A percentile compares a stretch with the other conserved stretches of the same genome.
These are phyloP conservation scores for Plotosus lineatus DNA, from an alignment of 2,113 vertebrate genomes.

Conservation along the genomic window DNA sequence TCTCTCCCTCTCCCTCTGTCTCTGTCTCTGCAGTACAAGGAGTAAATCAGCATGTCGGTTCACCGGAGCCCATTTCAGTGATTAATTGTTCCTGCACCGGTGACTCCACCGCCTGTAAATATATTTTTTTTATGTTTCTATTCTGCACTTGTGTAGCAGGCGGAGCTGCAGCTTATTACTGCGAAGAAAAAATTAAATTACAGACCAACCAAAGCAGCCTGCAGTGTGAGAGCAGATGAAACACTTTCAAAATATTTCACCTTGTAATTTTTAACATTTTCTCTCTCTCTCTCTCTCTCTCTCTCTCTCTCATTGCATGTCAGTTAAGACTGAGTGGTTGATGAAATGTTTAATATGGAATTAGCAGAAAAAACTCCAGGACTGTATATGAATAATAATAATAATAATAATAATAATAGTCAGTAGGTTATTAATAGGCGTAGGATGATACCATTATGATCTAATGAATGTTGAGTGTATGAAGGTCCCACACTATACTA, in stretches of 20 bases:
- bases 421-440: too few relatives aligned
- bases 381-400: too few relatives aligned
- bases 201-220: neutral
- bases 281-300: neutral
- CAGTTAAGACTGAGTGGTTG: too few relatives aligned
- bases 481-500: too few relatives aligned
- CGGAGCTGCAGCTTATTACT: neutral
- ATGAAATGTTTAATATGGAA: neutral
- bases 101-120: neutral
- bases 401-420: too few relatives aligned
- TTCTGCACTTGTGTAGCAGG: neutral
- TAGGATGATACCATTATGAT: too few relatives aligned
- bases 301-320: neutral
- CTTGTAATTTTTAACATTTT: neutral
- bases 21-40: neutral
- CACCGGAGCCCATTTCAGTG: constrained; percentile 3
- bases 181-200: neutral
- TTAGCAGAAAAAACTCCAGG: neutral
- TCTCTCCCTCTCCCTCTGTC: neutral
- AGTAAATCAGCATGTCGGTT: neutral
- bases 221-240: neutral
- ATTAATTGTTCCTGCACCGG: neutral
- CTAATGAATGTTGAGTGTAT: too few relatives aligned
- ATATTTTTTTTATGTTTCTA: neutral
- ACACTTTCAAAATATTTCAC: neutral